These are phyloP conservation scores for Boloria euphrosyne DNA, from an alignment of 2,888 invertebrate species.

Conservation along the genomic window DNA sequence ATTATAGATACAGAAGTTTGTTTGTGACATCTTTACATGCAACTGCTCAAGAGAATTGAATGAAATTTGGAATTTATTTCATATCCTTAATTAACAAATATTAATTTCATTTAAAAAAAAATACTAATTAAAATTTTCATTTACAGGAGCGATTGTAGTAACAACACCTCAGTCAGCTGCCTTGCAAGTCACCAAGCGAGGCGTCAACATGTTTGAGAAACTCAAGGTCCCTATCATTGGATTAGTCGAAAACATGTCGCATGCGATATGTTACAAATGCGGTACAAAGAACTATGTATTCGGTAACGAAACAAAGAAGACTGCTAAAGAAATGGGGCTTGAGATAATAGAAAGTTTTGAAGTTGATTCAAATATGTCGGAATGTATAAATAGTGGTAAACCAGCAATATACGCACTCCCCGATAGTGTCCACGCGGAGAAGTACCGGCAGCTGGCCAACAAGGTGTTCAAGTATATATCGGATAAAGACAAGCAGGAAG, in stretches of 20 bases:
- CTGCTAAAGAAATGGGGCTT: slow-evolving; percentile 85
- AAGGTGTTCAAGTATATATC: slow-evolving; percentile 74
- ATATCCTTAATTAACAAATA: no score
- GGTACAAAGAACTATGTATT: slow-evolving; percentile 88
- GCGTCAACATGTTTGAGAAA: slow-evolving; percentile 93
- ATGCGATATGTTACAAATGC: slow-evolving; percentile 89
- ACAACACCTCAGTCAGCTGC: slow-evolving; percentile 96
- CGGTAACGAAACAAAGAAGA: slow-evolving; percentile 84
- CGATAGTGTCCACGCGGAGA: slow-evolving; percentile 76
- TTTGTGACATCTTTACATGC: no score
- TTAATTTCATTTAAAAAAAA: no score
- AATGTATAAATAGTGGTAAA: slow-evolving; percentile 87
- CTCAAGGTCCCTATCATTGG: slow-evolving; percentile 92
- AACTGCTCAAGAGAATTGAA: no score
- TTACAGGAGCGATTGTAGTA: slow-evolving; percentile 90
- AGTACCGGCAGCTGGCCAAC: slow-evolving; percentile 71
- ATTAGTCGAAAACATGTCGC: slow-evolving; percentile 95
- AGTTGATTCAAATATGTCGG: slow-evolving; percentile 85
- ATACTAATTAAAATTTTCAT: background rate
- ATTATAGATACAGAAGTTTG: no score
- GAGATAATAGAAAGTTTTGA: slow-evolving; percentile 88
- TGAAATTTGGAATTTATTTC: no score
- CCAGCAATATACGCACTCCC: slow-evolving; percentile 88
- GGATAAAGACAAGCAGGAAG: slow-evolving; percentile 57
- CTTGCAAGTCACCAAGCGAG: slow-evolving; percentile 91